A percentile compares a stretch with the other conserved stretches of the same genome.
Conservation (phyloP, 2,797 vertebrate species). For the Periophthalmus magnuspinnatus region DNA sequence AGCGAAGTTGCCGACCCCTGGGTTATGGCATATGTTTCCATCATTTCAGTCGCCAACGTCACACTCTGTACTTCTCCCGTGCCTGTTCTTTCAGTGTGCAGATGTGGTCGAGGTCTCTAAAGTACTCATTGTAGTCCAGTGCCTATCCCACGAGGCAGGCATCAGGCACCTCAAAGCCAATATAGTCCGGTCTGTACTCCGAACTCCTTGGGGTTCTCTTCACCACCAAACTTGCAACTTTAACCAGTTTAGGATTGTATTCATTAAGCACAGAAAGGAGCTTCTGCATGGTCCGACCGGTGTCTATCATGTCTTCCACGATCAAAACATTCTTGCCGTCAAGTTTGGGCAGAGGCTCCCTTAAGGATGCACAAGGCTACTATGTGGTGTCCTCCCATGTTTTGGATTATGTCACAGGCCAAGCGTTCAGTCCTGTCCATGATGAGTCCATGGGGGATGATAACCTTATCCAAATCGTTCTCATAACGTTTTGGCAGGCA, state of each 20-base stretch:
- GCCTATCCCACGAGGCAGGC: slow-evolving; percentile 84
- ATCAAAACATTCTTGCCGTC: slow-evolving; percentile 85
- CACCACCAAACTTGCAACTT: slow-evolving; percentile 87
- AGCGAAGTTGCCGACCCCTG: too few species aligned
- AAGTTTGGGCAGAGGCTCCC: slow-evolving; percentile 81
- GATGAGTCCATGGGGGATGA: slow-evolving; percentile 86
- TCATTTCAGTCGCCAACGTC: slow-evolving; percentile 38
- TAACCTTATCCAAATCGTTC: slow-evolving; percentile 81
- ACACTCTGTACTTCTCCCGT: slow-evolving; percentile 84
- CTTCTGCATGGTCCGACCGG: slow-evolving; percentile 83
- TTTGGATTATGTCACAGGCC: slow-evolving; percentile 84
- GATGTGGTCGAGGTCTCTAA: slow-evolving; percentile 86
- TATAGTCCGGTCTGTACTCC: slow-evolving; percentile 83
- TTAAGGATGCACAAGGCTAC: slow-evolving; percentile 87
- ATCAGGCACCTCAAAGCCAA: slow-evolving; percentile 85
- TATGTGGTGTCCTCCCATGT: slow-evolving; percentile 85
- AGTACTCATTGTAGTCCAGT: slow-evolving; percentile 86
- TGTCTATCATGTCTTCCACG: slow-evolving; percentile 88
- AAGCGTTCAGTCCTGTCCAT: slow-evolving; percentile 86
- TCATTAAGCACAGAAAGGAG: slow-evolving; percentile 79
- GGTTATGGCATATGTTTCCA: slow-evolving; percentile 52
- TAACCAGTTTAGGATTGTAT: slow-evolving; percentile 83
- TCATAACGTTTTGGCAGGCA: slow-evolving; percentile 83
- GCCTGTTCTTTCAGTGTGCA: slow-evolving; percentile 83
- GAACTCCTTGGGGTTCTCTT: slow-evolving; percentile 82